Conservation (phyloP, 2,888 invertebrate species). For the Hermaeophaga mercurialis region DNA sequence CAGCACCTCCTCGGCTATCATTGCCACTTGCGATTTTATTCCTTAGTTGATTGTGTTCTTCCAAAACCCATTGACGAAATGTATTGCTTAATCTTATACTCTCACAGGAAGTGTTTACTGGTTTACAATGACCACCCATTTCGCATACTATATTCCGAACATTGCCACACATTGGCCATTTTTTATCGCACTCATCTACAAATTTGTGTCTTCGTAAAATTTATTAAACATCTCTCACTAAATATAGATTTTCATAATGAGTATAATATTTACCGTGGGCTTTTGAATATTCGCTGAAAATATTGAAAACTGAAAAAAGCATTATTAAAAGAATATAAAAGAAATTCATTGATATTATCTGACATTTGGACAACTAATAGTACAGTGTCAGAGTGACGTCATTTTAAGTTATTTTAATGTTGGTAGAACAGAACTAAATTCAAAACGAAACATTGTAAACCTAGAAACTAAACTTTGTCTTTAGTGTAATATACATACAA, state of each 20-base stretch:
- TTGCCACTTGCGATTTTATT: conserved; percentile 26
- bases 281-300: background rate
- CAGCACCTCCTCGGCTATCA: conserved; percentile 21
- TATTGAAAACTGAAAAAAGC: background rate
- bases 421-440: no score
- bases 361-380: background rate
- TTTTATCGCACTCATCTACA: conserved; percentile 9
- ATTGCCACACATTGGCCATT: conserved; percentile 17
- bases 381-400: no score
- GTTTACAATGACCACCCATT: conserved; percentile 7
- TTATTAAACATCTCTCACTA: background rate
- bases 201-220: no score
- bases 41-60: conserved; percentile 26
- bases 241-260: background rate
- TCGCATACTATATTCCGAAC: conserved; percentile 14
- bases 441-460: no score
- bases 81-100: background rate
- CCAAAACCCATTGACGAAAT: conserved; percentile 15
- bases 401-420: no score
- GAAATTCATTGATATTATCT: background rate
- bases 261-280: background rate
- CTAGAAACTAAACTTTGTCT: no score
- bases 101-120: background rate
- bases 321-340: background rate
- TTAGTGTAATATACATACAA: no score